phyloP scores from a whole-genome alignment of 2,113 vertebrate species.

The Pipra filicauda region DNA sequence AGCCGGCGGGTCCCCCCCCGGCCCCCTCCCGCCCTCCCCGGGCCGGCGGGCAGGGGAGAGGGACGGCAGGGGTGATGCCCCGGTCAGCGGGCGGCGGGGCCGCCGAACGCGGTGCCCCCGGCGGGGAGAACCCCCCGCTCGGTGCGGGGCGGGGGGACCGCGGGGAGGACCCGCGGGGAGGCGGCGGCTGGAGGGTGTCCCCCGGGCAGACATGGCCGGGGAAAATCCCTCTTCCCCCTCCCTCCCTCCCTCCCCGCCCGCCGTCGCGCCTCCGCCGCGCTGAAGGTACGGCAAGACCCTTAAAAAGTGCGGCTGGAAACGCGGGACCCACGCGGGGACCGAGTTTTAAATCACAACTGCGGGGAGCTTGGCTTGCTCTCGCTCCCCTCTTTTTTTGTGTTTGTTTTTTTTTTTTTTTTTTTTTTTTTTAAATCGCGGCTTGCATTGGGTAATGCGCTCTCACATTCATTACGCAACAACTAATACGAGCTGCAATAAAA shows the following conservation, averaged over 20 bases:
- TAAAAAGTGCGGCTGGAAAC: not conserved
- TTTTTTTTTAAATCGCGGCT: not conserved
- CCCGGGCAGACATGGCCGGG: not conserved
- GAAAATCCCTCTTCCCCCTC: conserved; percentile 12
- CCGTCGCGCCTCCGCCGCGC: not conserved
- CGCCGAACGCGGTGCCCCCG: not conserved
- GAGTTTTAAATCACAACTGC: not conserved
- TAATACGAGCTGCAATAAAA: conserved; percentile 34
- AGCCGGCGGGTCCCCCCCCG: not conserved
- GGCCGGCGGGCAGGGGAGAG: conserved; percentile 45
- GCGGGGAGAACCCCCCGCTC: not conserved
- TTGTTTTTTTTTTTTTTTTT: too few relatives aligned
- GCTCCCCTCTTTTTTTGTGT: not conserved
- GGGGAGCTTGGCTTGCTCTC: not conserved
- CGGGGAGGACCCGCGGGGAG: not conserved
- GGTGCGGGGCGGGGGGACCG: not conserved
- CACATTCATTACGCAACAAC: conserved; percentile 45
- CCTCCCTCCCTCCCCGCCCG: not conserved
- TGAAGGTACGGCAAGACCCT: not conserved
- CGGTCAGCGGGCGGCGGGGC: not conserved
- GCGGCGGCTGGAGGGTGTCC: not conserved
- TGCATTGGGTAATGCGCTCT: conserved; percentile 34
- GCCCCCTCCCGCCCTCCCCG: not conserved
- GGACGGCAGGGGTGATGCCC: conserved; percentile 36
- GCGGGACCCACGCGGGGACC: not conserved